phyloP scores from a whole-genome alignment of 1,140 invertebrate genomes.

The Trichoplusia ni region DNA sequence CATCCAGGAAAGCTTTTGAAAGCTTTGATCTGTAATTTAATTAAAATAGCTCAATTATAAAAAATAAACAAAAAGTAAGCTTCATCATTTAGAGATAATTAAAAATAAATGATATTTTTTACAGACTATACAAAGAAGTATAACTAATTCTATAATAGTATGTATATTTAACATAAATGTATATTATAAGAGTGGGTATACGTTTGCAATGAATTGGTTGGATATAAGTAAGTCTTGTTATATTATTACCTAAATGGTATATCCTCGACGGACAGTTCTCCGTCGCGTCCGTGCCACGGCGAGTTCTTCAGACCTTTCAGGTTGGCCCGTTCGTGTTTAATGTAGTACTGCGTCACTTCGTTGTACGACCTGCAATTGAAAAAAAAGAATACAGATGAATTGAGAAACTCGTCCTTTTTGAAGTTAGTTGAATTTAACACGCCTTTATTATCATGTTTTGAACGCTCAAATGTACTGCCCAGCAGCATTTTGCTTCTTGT shows the following conservation, averaged over 20 bases:
- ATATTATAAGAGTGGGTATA: no score
- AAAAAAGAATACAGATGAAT: background rate
- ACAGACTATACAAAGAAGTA: no score
- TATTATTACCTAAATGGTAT: constrained; percentile 76
- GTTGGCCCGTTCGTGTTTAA: constrained; percentile 83
- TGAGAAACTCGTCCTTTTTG: no score
- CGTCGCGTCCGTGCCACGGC: constrained; percentile 82
- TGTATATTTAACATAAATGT: no score
- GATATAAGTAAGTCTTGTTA: constrained; percentile 4
- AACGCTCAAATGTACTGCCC: no score
- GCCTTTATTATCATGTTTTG: no score
- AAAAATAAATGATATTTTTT: no score
- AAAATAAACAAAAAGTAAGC: background rate
- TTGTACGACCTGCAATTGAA: constrained; percentile 84
- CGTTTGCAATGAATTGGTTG: no score
- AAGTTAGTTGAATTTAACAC: no score
- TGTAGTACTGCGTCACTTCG: constrained; percentile 87
- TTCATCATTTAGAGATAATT: no score
- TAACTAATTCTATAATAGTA: no score
- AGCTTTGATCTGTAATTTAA: constrained; percentile 75
- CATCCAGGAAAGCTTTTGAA: constrained; percentile 84
- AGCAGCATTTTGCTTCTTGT: no score
- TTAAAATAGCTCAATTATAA: background rate
- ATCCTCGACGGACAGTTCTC: constrained; percentile 81
- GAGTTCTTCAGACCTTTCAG: constrained; percentile 76